Evolutionary conservation across 2,888 invertebrate species (phyloP), one percentile per base, ranked within the genome.

Genomic region (Athalia circularis): DNA sequence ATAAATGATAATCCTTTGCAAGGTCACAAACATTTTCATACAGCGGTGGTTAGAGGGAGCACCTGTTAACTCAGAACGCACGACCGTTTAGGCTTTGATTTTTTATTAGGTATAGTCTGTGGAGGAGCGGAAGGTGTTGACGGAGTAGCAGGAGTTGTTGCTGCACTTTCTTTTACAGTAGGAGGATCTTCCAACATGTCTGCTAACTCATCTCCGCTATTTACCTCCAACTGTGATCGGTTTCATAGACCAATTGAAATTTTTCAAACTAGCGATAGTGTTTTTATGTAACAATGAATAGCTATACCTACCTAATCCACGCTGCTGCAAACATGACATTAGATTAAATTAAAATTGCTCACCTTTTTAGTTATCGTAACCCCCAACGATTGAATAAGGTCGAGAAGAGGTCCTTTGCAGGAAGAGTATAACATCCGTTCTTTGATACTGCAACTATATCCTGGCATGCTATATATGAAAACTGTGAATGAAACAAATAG

Each of bases 391-490:
- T 96, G 94, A 80, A 99, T 94, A 15, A 94, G 94, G 81, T 96
- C 96, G 77, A 98, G 92, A 82, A 99, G 94, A 15, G 98, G 97
- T 80, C 95, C 96, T 91, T 99, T 99, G 91, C 99, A 99, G 87
- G 98, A 98, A 0, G 99, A 99, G 91, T 99, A 99, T 89, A 99
- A 92, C 99, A 99, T 99, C 84, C 99, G 93, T 90, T 99, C 99
- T 88, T 98, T 99, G 85, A 99, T 97, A 81, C 98, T 95, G 90
- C 98, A 98, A 81, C 93, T 95, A 90, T 98, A 98, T 4, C 99
- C 98, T 4, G 99, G 99, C 96, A 99, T 98, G 7, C 99, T 98
- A 91, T 99, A 99, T 87, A 99, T 96, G 91, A 99, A 99, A 80
- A 99, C 97, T 97, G 92, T 77, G 93, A 92, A 54, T 3, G 52